These are phyloP conservation scores for Hedychridium roseum DNA, from an alignment of 2,888 invertebrate species.

Conservation along the genomic window DNA sequence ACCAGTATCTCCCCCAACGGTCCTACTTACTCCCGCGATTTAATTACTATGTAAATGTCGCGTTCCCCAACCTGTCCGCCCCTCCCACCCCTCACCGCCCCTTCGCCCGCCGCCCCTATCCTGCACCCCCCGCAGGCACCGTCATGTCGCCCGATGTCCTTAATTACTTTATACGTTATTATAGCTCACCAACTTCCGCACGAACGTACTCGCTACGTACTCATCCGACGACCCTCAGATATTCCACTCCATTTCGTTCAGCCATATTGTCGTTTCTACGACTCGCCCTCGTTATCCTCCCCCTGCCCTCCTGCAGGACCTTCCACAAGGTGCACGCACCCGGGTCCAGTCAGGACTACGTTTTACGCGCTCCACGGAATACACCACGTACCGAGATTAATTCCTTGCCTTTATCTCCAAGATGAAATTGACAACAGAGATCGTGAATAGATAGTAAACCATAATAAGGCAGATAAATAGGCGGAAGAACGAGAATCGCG, in stretches of 20 bases:
- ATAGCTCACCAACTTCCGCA: slow-evolving; percentile 58
- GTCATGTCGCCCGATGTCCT: slow-evolving; percentile 64
- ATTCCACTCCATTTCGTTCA: slow-evolving; percentile 37
- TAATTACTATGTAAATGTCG: slow-evolving; percentile 65
- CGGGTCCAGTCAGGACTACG: no score
- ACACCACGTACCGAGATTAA: no score
- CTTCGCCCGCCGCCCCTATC: slow-evolving; percentile 22
- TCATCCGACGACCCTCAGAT: slow-evolving; percentile 19
- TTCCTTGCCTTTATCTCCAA: no score
- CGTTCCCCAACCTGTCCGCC: slow-evolving; percentile 60
- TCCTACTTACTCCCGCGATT: slow-evolving; percentile 62
- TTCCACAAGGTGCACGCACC: no score
- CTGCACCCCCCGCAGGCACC: slow-evolving; percentile 42
- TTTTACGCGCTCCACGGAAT: no score
- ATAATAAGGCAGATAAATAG: no score
- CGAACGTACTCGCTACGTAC: slow-evolving; percentile 45
- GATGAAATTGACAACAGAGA: no score
- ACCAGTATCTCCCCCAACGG: slow-evolving; percentile 61
- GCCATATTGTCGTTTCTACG: slow-evolving; percentile 40
- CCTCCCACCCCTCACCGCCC: slow-evolving; percentile 21
- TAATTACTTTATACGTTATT: slow-evolving; percentile 64
- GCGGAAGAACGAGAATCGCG: no score
- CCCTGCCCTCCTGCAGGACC: no score
- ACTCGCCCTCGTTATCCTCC: no score
- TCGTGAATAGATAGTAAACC: no score